Percentiles rank a stretch among this genome's conserved stretches.
Evolutionary conservation across 2,113 vertebrate species (phyloP).

Genomic region (Sebastes fasciatus): DNA sequence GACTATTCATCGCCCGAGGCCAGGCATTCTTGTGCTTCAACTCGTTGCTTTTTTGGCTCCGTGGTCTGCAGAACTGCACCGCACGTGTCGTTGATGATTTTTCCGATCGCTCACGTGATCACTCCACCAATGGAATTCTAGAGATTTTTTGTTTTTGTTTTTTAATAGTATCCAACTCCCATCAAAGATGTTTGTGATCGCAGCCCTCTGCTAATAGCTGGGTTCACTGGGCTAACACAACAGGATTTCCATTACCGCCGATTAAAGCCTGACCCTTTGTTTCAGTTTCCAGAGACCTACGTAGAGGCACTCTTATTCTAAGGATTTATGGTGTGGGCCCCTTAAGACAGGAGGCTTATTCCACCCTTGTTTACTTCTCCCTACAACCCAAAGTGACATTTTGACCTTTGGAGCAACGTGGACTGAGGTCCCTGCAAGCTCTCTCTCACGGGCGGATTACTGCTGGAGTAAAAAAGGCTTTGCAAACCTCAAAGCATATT

Average conservation of each 20-base stretch:
- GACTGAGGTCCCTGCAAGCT: conserved; percentile 55
- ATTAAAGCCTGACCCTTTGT: conserved; percentile 57
- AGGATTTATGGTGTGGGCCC: conserved; percentile 62
- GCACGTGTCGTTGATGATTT: not conserved
- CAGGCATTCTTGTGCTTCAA: conserved; percentile 58
- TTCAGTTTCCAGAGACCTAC: conserved; percentile 43
- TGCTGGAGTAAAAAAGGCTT: conserved; percentile 63
- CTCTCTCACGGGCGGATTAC: conserved; percentile 78
- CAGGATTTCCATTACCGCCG: conserved; percentile 31
- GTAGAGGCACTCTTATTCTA: conserved; percentile 67
- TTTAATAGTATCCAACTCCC: not conserved
- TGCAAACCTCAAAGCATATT: conserved; percentile 80
- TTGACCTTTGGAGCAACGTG: conserved; percentile 74
- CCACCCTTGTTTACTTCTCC: conserved; percentile 71
- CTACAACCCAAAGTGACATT: conserved; percentile 71
- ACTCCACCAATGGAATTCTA: not conserved
- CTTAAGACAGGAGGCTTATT: conserved; percentile 71
- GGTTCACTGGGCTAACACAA: conserved; percentile 29
- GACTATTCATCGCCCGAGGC: conserved; percentile 52
- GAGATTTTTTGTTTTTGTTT: not conserved
- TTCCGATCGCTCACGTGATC: not conserved
- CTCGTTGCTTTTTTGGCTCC: not conserved
- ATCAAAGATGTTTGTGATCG: conserved; percentile 4
- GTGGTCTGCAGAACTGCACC: not conserved
- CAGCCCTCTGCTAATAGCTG: not conserved